phyloP scores from a whole-genome alignment of 2,888 invertebrate species.

The Rotaria macrura region DNA sequence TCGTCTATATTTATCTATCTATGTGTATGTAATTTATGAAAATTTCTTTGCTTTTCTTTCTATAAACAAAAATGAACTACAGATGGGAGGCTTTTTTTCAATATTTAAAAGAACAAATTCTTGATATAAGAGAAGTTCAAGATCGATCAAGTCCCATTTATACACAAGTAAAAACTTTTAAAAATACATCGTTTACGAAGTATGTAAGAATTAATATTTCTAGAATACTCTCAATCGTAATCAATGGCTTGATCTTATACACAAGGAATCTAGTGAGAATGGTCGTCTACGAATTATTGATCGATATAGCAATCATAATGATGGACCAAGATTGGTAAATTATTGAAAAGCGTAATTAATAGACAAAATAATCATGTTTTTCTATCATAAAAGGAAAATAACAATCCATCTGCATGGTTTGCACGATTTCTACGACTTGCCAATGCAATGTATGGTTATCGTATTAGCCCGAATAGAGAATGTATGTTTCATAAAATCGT shows the following conservation, averaged over 20 bases:
- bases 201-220: background rate
- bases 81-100: conserved; percentile 32
- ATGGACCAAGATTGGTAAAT: background rate
- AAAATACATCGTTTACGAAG: background rate
- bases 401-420: conserved; percentile 40
- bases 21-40: too few relatives aligned
- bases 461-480: conserved; percentile 38
- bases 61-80: background rate
- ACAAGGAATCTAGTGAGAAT: conserved; percentile 24
- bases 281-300: conserved; percentile 28
- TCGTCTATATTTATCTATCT: too few relatives aligned
- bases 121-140: background rate
- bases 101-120: conserved; percentile 22
- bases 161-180: background rate
- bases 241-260: background rate
- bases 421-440: conserved; percentile 44
- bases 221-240: background rate
- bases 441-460: conserved; percentile 41
- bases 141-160: background rate
- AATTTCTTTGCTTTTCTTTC: background rate
- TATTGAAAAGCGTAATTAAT: background rate
- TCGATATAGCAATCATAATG: conserved; percentile 4
- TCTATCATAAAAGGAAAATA: background rate
- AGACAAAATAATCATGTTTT: background rate
- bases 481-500: conserved; percentile 37